phyloP scores from a whole-genome alignment of 1,140 invertebrate genomes.

The Eumeta japonica region DNA sequence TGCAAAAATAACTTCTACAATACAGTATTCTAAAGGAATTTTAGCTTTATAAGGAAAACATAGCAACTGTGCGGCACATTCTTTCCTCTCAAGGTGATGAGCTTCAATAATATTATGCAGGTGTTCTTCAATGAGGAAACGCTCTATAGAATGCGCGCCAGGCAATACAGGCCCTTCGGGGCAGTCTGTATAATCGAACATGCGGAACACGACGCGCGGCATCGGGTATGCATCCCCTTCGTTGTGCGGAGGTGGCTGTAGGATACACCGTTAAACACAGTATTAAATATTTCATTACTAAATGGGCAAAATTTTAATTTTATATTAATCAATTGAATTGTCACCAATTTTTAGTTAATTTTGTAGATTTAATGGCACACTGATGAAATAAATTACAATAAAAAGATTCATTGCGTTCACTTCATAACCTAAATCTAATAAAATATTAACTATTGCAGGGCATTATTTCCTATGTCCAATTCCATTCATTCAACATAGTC shows the following conservation, averaged over 20 bases:
- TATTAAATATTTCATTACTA: not conserved
- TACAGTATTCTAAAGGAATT: constrained; percentile 96
- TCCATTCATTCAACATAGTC: no score
- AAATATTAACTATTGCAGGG: no score
- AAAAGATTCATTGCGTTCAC: no score
- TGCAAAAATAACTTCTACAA: constrained; percentile 94
- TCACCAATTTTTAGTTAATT: no score
- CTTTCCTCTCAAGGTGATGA: constrained; percentile 86
- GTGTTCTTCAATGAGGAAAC: constrained; percentile 97
- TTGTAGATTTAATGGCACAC: no score
- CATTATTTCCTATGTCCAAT: no score
- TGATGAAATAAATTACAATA: no score
- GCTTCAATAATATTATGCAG: constrained; percentile 90
- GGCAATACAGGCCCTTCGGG: constrained; percentile 90
- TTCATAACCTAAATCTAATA: no score
- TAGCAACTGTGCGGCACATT: constrained; percentile 89
- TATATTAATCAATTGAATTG: no score
- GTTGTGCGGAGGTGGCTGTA: constrained; percentile 73
- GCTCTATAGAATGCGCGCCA: constrained; percentile 94
- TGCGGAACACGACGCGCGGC: constrained; percentile 85
- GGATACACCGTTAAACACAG: not conserved
- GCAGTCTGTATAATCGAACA: constrained; percentile 99
- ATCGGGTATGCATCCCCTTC: constrained; percentile 86
- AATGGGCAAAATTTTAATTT: no score
- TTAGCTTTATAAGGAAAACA: constrained; percentile 91